phyloP scores from a whole-genome alignment of 2,888 invertebrate genomes.

The Drosophila nigricruria region DNA sequence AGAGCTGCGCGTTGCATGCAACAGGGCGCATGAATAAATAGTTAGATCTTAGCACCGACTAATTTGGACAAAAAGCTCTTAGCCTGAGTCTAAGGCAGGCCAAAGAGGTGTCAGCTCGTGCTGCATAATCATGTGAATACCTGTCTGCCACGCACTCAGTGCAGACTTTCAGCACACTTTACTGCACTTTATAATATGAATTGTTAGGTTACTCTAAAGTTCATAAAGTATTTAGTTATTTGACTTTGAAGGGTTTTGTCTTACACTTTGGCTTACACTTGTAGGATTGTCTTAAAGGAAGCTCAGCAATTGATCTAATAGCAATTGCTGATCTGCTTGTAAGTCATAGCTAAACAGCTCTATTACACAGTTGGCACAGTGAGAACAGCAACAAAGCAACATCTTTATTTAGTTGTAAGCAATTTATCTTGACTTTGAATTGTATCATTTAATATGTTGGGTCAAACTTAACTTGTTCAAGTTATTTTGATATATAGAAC shows the following conservation, averaged over 20 bases:
- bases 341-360: not conserved
- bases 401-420: not conserved
- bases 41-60: conserved; percentile 3
- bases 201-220: not conserved
- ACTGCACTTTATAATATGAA: not conserved
- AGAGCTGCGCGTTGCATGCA: conserved; percentile 26
- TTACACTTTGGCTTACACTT: not conserved
- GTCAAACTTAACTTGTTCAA: not conserved
- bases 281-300: not conserved
- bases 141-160: not conserved
- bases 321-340: not conserved
- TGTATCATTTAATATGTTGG: not conserved
- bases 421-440: not conserved
- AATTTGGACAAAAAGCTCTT: conserved; percentile 4
- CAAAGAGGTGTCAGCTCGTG: not conserved
- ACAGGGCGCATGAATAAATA: conserved; percentile 21
- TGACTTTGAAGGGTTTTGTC: not conserved
- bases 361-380: not conserved
- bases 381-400: not conserved
- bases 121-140: not conserved
- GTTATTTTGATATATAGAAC: not conserved
- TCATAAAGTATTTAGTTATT: not conserved
- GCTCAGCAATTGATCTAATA: too few species aligned
- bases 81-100: not conserved
- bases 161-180: too few species aligned